Conservation (phyloP, 2,888 invertebrate species). For the Meghimatium bilineatum region DNA sequence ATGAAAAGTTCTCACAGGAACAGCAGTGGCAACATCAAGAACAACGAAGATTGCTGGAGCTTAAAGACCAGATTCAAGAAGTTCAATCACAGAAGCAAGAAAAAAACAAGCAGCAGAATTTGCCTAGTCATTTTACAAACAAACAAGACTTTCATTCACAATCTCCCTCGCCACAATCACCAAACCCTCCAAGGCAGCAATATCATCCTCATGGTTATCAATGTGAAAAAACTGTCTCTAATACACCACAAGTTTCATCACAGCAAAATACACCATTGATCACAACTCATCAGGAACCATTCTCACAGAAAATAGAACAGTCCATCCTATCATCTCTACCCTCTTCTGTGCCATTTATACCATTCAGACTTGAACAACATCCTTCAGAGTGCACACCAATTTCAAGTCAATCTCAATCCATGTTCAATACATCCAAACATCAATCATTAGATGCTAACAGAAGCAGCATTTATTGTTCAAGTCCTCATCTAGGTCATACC, state of each 20-base stretch:
- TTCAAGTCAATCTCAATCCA: not conserved
- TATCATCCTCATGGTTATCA: constrained; percentile 19
- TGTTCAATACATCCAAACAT: not conserved
- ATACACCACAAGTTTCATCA: not conserved
- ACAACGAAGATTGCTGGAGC: constrained; percentile 26
- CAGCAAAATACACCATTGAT: not conserved
- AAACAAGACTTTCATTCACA: constrained; percentile 13
- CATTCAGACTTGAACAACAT: not conserved
- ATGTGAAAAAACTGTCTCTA: not conserved
- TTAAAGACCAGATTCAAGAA: not conserved
- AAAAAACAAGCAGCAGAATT: constrained; percentile 25
- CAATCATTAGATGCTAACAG: not conserved
- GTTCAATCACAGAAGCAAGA: constrained; percentile 18
- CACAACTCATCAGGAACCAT: not conserved
- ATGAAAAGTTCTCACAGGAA: constrained; percentile 21
- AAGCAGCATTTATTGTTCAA: not conserved
- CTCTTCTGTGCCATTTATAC: not conserved
- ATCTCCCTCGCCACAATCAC: constrained; percentile 8
- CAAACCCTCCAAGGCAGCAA: constrained; percentile 19
- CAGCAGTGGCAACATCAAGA: constrained; percentile 42
- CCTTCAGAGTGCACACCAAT: not conserved
- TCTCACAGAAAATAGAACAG: too few relatives aligned
- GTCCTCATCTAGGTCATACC: not conserved
- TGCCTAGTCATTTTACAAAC: not conserved
- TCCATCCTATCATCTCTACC: constrained; percentile 4